Evolutionary conservation across 2,888 invertebrate species (phyloP), one percentile per base, ranked within the genome.

Genomic region (Rhimphoctona megacephalus): DNA sequence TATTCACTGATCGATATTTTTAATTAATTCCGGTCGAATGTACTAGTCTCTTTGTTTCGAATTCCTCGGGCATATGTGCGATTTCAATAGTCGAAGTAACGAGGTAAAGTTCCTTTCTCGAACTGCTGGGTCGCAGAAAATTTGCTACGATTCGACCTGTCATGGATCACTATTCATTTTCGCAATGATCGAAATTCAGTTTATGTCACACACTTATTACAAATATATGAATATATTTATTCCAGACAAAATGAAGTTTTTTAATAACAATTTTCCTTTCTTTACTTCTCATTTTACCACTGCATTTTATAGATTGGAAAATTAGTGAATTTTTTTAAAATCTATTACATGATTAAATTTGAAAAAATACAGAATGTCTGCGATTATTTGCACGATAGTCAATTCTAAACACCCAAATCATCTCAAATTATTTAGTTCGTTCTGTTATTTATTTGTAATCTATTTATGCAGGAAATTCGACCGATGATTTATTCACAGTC

Each of bases 71-170:
- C 43, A 52, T n/a, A 82, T 30, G 30, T 69, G 49, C 14, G 61
- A 39, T 61, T 70, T 82, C 36, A 46, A 69, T 36, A 11, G 46
- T 36, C 25, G 64, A 19, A 49, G 46, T 67, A 69, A 69, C 69
- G 82, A 76, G 82, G 61, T 54, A 25, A 70, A 76, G 76, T 83
- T 54, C 33, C 72, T 57, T 39, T 54, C 54, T 49, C 54, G 54
- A 73, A 36, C 52, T 67, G 66, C 73, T n/a, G 57, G 77, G 39
- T 73, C 77, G 66, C 49, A 66, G 86, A 76, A 57, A 72, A 83
- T 84, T 72, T 46, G n/a, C 46, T 76, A 66, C 36, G 49, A 83
- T 64, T 80, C 70, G 17, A 46, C 69, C 64, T 57, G 67, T 54
- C 52, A 77, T 77, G 54, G 64, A 81, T 81, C 76, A 64, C n/a